Base-by-base conservation (phyloP, 2,113 vertebrate species). In the Neolamprologus brichardi region DNA sequence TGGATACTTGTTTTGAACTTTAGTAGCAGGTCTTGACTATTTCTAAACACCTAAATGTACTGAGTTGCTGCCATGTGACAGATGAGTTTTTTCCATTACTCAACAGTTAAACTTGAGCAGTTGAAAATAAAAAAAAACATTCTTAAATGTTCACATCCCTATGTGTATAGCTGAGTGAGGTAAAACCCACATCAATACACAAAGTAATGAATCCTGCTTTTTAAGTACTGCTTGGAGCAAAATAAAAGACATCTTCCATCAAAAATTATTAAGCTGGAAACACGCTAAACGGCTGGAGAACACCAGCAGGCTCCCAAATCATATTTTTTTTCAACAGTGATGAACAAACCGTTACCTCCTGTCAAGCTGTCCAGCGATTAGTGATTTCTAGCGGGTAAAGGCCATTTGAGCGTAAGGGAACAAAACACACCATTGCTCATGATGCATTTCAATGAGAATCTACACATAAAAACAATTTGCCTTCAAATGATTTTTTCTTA, bases 401-500 rank as follows among this genome's bases (percentile, higher is more conserved):
- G 70, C 81, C 28, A 18, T 89, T 84, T 79, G 51, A 75, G 51
- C 10, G 6, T 60, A 67, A 77, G 81, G 52, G 84, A 81, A 82
- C 70, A 86, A 84, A 91, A 83, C 82, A 86, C 72, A 56, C 78
- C 86, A 46, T 81, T 83, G 79, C 10, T 67, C 54, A 30, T 44
- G 49, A 87, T 88, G 82, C 90, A 87, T 91, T 85, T 72, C 81
- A 80, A 64, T 32, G 44, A 90, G 46, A 83, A 82, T 4, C 72
- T 67, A 39, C 77, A 87, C 81, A 84, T 81, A 82, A 84, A 92
- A 91, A 85, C 28, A 4, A 81, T 91, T 92, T 92, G 62, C 85
- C 79, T 88, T 87, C 77, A 82, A 82, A 92, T 84, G 14, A 91
- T 25, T 89, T 88, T 94, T 92, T 89, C 84, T 90, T 88, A 79